Base-by-base conservation (phyloP, 2,797 vertebrate genomes). In the Sebastes kiyomatsui region DNA sequence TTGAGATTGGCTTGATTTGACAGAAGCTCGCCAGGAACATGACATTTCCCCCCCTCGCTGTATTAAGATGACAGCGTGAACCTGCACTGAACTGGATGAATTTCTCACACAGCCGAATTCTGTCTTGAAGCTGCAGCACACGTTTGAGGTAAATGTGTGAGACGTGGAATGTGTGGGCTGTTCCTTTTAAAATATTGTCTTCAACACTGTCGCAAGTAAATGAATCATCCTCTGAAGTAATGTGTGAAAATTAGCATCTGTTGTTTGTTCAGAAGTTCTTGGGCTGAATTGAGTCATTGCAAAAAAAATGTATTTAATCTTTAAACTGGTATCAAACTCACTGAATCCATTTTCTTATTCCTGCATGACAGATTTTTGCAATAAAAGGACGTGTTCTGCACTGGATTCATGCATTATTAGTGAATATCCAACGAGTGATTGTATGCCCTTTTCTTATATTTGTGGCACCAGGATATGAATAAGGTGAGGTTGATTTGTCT, bases 1-100 rank as follows among this genome's bases (percentile, higher is more conserved):
- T 46, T 7, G 18, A 81, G 56, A 61, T 72, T 20, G 72, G 66
- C 72, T 83, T 72, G 77, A 82, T 85, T 73, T 83, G 77, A 79
- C 67, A 60, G 60, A 14, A 16, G 23, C 69, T 68, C 9, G 2
- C 65, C 18, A 55, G n/a, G 46, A 78, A 87, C 67, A 72, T 64
- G 67, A 72, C 59, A 68, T 20, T 6, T 46, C 27, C 7, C 10
- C 27, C 54, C 20, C 2, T 28, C 23, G 30, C n/a, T 73, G 12
- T 69, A 33, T 2, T 0, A 13, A 33, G 25, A 67, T 20, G 33
- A 54, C 32, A 54, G 28, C 74, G 7, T 16, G 32, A 80, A 58
- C 56, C 33, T 59, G 11, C 20, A n/a, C 65, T 55, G 38, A 52
- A 67, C 49, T 38, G n/a, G 38, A 27, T 52, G 27, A 46, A 70